Evolutionary conservation across 1,140 invertebrate species (phyloP).

Genomic region (Scylla paramamosain): DNA sequence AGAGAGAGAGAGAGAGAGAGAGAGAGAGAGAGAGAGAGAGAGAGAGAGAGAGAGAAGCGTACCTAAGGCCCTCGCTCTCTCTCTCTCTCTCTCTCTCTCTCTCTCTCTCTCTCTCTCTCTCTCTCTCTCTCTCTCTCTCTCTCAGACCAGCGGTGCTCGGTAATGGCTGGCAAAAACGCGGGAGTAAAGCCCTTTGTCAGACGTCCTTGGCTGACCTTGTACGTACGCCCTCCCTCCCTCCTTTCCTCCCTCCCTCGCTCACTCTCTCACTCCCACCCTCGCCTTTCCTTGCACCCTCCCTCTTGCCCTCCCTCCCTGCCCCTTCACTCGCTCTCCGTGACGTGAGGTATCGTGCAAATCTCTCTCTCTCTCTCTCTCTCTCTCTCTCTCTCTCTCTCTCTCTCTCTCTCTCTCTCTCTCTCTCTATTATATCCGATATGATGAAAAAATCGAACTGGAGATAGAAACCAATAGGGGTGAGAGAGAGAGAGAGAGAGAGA

Average conservation of each 20-base stretch:
- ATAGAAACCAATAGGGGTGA: not conserved
- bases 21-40: conserved; percentile 4
- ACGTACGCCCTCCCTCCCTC: not conserved
- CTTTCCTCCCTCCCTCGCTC: not conserved
- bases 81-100: not conserved
- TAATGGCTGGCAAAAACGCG: conserved; percentile 14
- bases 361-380: not conserved
- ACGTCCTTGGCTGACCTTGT: conserved; percentile 39
- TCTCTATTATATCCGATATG: not conserved
- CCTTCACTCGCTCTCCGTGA: not conserved
- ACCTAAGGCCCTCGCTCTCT: too few species aligned
- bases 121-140: not conserved
- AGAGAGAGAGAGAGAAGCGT: not conserved
- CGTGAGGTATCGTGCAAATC: not conserved
- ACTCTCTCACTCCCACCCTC: not conserved
- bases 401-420: not conserved
- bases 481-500: too few species aligned
- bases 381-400: not conserved
- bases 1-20: conserved; percentile 20
- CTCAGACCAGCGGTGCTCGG: not conserved
- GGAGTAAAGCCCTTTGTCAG: conserved; percentile 42
- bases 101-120: not conserved
- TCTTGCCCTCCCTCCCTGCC: not conserved
- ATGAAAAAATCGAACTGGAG: not conserved
- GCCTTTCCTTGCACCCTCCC: not conserved